Evolutionary conservation across 2,888 invertebrate genomes (phyloP).

Genomic region (Liodrosophila aerea): DNA sequence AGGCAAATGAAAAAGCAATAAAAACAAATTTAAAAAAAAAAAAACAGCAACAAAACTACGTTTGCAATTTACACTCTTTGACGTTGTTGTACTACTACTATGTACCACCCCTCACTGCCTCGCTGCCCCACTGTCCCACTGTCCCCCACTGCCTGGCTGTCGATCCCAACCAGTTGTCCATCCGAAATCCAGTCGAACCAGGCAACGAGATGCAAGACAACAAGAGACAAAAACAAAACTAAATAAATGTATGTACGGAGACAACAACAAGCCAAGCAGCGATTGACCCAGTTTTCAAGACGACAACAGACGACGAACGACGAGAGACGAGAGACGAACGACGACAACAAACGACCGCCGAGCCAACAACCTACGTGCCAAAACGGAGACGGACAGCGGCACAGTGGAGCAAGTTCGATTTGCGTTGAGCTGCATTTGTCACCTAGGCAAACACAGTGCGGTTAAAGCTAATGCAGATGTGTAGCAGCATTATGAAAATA

Average conservation of each 20-base stretch:
- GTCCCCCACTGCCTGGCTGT: background rate
- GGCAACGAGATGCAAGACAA: slow-evolving; percentile 64
- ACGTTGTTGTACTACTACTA: slow-evolving; percentile 18
- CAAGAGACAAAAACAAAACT: slow-evolving; percentile 23
- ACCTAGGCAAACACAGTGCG: too few species aligned
- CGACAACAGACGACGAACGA: slow-evolving; percentile 59
- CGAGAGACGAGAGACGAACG: slow-evolving; percentile 44
- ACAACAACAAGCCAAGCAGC: slow-evolving; percentile 68
- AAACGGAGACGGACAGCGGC: slow-evolving; percentile 45
- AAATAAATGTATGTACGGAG: slow-evolving; percentile 52
- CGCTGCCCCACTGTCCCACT: background rate
- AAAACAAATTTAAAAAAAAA: slow-evolving; percentile 23
- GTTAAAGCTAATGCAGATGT: too few species aligned
- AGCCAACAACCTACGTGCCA: slow-evolving; percentile 68
- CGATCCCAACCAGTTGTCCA: slow-evolving; percentile 53
- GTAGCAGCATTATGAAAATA: too few species aligned
- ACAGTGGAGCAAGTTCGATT: slow-evolving; percentile 31
- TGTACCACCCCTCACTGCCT: background rate
- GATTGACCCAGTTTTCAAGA: slow-evolving; percentile 82
- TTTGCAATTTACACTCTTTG: slow-evolving; percentile 68
- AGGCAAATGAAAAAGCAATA: slow-evolving; percentile 66
- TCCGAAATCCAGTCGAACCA: slow-evolving; percentile 69
- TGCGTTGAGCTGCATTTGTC: too few species aligned
- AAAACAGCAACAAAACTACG: too few species aligned
- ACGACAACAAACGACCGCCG: slow-evolving; percentile 29